Evolutionary conservation across 2,113 vertebrate genomes (phyloP).

Genomic region (Triplophysa rosa): DNA sequence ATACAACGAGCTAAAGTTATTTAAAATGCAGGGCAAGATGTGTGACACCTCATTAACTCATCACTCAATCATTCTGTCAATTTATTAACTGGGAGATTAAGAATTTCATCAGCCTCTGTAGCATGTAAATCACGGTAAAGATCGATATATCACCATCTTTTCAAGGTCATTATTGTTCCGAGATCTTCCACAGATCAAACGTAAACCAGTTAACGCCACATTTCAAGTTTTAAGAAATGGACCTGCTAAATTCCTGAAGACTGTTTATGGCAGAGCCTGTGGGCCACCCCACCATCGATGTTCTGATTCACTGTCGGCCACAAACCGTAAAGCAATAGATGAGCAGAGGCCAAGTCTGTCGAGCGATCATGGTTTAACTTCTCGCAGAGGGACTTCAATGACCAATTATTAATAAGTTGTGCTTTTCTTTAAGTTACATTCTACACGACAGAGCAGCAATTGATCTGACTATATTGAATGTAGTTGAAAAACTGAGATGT

Average conservation of each 20-base stretch:
- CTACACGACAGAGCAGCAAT: neutral
- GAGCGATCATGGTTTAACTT: conserved; percentile 12
- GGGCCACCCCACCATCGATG: neutral
- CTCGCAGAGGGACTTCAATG: conserved; percentile 13
- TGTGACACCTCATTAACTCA: conserved; percentile 58
- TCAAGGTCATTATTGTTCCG: neutral
- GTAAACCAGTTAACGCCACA: neutral
- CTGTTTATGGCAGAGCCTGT: conserved; percentile 23
- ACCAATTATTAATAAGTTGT: conserved; percentile 19
- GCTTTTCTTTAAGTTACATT: conserved; percentile 2
- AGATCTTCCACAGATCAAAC: neutral
- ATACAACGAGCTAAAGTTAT: conserved; percentile 51
- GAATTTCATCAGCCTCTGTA: conserved; percentile 29
- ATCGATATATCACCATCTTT: neutral
- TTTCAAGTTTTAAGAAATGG: neutral
- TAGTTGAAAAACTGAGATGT: neutral
- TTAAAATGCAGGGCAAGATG: conserved; percentile 59
- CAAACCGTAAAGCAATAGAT: neutral
- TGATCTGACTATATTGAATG: neutral
- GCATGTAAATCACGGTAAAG: neutral
- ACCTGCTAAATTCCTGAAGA: neutral
- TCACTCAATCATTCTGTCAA: conserved; percentile 62
- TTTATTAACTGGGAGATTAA: conserved; percentile 49
- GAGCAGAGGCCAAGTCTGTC: conserved; percentile 1
- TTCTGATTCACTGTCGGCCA: conserved; percentile 15